A percentile compares a stretch with the other conserved stretches of the same genome.
phyloP scores from a whole-genome alignment of 1,140 invertebrate genomes.

The Proales similis region DNA sequence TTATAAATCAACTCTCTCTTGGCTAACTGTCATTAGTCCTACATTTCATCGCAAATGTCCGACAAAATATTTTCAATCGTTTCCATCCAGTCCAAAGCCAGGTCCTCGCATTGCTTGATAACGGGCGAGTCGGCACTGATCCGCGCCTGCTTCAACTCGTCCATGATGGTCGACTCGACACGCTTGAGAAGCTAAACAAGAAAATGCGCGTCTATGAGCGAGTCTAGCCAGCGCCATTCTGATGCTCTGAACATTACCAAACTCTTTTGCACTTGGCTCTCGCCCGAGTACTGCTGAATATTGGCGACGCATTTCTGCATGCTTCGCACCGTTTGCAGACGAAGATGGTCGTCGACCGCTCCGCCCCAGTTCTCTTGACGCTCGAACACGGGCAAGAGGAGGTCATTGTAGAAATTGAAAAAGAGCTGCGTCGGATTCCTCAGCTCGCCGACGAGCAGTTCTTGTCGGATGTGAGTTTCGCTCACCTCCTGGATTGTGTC shows the following conservation, averaged over 20 bases:
- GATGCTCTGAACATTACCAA: neutral
- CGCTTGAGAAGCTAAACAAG: conserved; percentile 47
- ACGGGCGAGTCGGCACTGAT: conserved; percentile 47
- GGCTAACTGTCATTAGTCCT: neutral
- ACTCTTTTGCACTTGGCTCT: conserved; percentile 32
- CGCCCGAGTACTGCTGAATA: conserved; percentile 10
- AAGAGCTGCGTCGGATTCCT: conserved; percentile 47
- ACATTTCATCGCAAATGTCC: conserved; percentile 52
- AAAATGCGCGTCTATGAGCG: too few species aligned
- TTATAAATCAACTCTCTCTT: neutral
- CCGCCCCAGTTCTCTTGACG: conserved; percentile 51
- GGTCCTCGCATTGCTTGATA: conserved; percentile 50
- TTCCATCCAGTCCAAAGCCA: conserved; percentile 51
- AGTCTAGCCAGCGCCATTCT: neutral
- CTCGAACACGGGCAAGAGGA: conserved; percentile 44
- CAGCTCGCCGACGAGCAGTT: conserved; percentile 50
- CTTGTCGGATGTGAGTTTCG: conserved; percentile 45
- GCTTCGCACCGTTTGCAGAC: conserved; percentile 39
- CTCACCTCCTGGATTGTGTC: conserved; percentile 44
- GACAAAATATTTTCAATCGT: conserved; percentile 50
- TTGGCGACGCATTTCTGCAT: conserved; percentile 17
- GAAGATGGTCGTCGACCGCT: conserved; percentile 44
- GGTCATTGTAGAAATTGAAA: conserved; percentile 46
- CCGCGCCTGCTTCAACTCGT: conserved; percentile 51
- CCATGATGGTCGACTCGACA: conserved; percentile 47